Evolutionary conservation across 2,888 invertebrate species (phyloP), one percentile per base, ranked within the genome.

Genomic region (Aproaerema taeniolella): DNA sequence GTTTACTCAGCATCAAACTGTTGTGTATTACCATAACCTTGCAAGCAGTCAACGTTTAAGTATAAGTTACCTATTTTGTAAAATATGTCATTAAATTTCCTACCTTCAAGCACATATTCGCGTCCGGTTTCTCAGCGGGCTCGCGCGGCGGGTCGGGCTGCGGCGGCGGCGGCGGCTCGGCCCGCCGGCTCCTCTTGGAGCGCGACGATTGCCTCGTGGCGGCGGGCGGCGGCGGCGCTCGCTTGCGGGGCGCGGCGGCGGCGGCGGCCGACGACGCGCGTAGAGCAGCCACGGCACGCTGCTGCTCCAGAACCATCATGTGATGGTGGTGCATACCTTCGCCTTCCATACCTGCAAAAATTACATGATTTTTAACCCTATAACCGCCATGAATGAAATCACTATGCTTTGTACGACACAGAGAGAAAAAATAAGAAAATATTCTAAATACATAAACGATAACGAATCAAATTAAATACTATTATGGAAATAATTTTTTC

Each of bases 21-120:
- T n/a, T n/a, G n/a, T n/a, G n/a, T n/a, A n/a, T n/a, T n/a, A n/a
- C n/a, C n/a, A n/a, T n/a, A n/a, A n/a, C n/a, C n/a, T n/a, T n/a
- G n/a, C n/a, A n/a, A n/a, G n/a, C n/a, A n/a, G n/a, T n/a, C n/a
- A n/a, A n/a, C n/a, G n/a, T n/a, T n/a, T n/a, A n/a, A n/a, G n/a
- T n/a, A n/a, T n/a, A n/a, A n/a, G n/a, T n/a, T n/a, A n/a, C n/a
- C n/a, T n/a, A n/a, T n/a, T n/a, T n/a, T n/a, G n/a, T n/a, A n/a
- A n/a, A n/a, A n/a, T n/a, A n/a, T n/a, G n/a, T n/a, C n/a, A n/a
- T n/a, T n/a, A n/a, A n/a, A n/a, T n/a, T n/a, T n/a, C n/a, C 5
- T 66, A 90, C 90, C 82, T 94, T 95, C 24, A 95, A 87, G 59
- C 94, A 94, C 93, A 95, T 93, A 63, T 94, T 93, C 1, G 94